phyloP scores from a whole-genome alignment of 2,113 vertebrate species.

The Clarias batrachus region DNA sequence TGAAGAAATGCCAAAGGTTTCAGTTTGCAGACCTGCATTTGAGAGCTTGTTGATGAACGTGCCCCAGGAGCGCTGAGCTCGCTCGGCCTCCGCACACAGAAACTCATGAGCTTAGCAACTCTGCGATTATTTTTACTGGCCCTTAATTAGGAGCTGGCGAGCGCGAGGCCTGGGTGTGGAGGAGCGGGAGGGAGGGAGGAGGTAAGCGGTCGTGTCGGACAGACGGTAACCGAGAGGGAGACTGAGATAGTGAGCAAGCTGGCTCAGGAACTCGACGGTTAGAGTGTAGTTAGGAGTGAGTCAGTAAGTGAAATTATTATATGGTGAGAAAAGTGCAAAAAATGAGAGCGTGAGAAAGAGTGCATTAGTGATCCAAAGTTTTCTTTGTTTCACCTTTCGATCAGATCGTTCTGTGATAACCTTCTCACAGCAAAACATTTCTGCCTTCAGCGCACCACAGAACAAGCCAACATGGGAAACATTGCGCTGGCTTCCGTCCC shows the following conservation, averaged over 20 bases:
- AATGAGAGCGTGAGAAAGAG: not conserved
- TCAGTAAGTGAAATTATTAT: not conserved
- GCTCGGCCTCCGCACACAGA: conserved; percentile 41
- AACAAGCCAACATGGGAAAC: conserved; percentile 51
- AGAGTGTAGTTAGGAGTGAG: not conserved
- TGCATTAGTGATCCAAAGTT: not conserved
- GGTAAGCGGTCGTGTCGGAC: not conserved
- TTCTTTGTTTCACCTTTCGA: conserved; percentile 61
- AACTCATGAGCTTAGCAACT: conserved; percentile 59
- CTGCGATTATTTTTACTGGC: conserved; percentile 58
- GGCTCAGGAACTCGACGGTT: not conserved
- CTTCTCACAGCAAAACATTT: conserved; percentile 67
- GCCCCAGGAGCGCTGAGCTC: conserved; percentile 51
- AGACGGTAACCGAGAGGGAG: not conserved
- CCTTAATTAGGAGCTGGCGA: conserved; percentile 57
- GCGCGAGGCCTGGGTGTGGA: conserved; percentile 3
- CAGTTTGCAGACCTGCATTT: conserved; percentile 70
- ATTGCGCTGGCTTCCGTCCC: conserved; percentile 47
- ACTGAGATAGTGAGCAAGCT: not conserved
- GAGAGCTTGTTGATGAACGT: conserved; percentile 55
- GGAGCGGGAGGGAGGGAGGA: not conserved
- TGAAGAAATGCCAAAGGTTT: conserved; percentile 59
- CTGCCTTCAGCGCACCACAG: conserved; percentile 56
- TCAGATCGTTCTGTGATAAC: conserved; percentile 69
- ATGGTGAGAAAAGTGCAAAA: not conserved